Evolutionary conservation across 2,888 invertebrate genomes (phyloP).

Genomic region (Drosophila kokeensis): DNA sequence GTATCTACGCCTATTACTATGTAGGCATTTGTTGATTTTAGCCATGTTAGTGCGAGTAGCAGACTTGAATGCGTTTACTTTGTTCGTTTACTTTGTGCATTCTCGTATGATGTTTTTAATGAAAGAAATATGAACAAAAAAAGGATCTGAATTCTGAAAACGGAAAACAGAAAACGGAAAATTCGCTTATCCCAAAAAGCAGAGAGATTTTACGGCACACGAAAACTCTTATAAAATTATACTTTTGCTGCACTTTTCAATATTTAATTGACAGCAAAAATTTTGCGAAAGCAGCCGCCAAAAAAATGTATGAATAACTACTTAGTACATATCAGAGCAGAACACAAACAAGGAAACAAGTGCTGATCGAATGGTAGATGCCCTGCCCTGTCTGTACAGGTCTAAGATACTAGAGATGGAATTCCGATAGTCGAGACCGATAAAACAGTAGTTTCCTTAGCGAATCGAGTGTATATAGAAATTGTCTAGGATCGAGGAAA

Average conservation of each 20-base stretch:
- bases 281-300: constrained; percentile 30
- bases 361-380: not conserved
- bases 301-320: constrained; percentile 3
- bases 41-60: constrained; percentile 17
- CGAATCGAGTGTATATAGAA: not conserved
- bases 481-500: not conserved
- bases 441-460: not conserved
- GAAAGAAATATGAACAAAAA: constrained; percentile 23
- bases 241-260: constrained; percentile 50
- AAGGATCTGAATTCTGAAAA: constrained; percentile 10
- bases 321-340: constrained; percentile 7
- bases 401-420: not conserved
- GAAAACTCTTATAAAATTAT: not conserved
- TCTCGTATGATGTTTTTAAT: constrained; percentile 55
- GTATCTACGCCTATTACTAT: constrained; percentile 40
- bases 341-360: constrained; percentile 3
- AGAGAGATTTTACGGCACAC: constrained; percentile 3
- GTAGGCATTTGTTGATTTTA: constrained; percentile 47
- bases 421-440: not conserved
- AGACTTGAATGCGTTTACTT: constrained; percentile 23
- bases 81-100: constrained; percentile 50
- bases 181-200: constrained; percentile 13
- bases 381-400: constrained; percentile 3
- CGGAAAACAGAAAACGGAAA: not conserved
- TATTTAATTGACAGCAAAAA: constrained; percentile 66